These are phyloP conservation scores for Cydia splendana DNA, from an alignment of 1,140 invertebrate species.

Conservation along the genomic window DNA sequence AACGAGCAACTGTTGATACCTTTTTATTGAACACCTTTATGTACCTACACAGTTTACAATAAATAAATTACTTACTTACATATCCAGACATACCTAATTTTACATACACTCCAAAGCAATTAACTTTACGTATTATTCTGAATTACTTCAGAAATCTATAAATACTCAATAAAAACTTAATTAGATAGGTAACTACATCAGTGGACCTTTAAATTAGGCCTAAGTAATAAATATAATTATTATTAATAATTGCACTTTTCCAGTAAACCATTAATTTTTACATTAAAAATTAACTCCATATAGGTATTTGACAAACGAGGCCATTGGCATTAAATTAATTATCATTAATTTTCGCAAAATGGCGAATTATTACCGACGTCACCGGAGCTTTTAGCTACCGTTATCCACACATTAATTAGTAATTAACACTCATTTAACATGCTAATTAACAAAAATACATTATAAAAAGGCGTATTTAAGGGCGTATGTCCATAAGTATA, in stretches of 20 bases:
- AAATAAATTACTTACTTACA: too few species aligned
- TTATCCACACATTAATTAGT: conserved; percentile 25
- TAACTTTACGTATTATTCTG: too few species aligned
- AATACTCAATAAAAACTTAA: not conserved
- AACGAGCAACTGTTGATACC: too few species aligned
- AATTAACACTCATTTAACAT: conserved; percentile 27
- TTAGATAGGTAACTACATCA: not conserved
- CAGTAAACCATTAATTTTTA: not conserved
- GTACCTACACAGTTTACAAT: too few species aligned
- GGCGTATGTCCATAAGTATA: too few species aligned
- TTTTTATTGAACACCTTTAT: too few species aligned
- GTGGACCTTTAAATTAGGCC: not conserved
- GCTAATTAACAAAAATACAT: conserved; percentile 10
- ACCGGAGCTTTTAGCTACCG: conserved; percentile 19
- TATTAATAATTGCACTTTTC: not conserved
- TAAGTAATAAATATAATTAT: not conserved
- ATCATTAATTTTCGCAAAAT: conserved; percentile 12
- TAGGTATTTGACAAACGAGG: not conserved
- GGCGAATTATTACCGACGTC: conserved; percentile 29
- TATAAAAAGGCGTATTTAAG: not conserved
- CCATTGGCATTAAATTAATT: conserved; percentile 18
- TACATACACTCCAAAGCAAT: too few species aligned
- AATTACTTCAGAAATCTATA: too few species aligned
- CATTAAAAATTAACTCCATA: not conserved
- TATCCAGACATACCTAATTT: too few species aligned